phyloP scores from a whole-genome alignment of 1,140 invertebrate species.

The Aphidius ervi region DNA sequence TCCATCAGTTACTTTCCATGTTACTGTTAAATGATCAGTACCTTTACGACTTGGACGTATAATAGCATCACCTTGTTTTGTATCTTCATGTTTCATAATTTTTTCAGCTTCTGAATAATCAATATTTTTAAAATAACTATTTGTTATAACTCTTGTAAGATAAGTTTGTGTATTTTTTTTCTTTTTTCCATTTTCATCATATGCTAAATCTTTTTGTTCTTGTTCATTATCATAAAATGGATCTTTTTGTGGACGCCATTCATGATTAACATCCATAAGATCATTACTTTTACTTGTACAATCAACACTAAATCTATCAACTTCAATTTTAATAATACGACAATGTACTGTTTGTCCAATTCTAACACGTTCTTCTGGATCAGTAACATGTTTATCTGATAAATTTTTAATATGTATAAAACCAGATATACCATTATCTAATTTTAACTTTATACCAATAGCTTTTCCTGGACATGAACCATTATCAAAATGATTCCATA shows the following conservation, averaged over 20 bases:
- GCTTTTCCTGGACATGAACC: slow-evolving; percentile 93
- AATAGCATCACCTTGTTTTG: slow-evolving; percentile 96
- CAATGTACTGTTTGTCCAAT: slow-evolving; percentile 86
- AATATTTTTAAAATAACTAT: slow-evolving; percentile 97
- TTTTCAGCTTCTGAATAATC: slow-evolving; percentile 90
- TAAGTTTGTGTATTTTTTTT: slow-evolving; percentile 75
- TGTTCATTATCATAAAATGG: slow-evolving; percentile 86
- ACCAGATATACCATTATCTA: slow-evolving; percentile 93
- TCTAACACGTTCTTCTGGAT: slow-evolving; percentile 88
- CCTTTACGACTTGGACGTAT: slow-evolving; percentile 96
- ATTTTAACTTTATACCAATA: slow-evolving; percentile 79
- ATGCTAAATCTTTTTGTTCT: slow-evolving; percentile 76
- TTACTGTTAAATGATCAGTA: slow-evolving; percentile 91
- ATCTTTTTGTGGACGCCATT: slow-evolving; percentile 87
- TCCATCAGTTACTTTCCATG: slow-evolving; percentile 95
- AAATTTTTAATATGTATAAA: slow-evolving; percentile 95
- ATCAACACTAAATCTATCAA: slow-evolving; percentile 90
- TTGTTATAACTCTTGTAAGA: slow-evolving; percentile 94
- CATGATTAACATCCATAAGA: slow-evolving; percentile 83
- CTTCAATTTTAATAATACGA: slow-evolving; percentile 93
- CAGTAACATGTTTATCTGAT: slow-evolving; percentile 88
- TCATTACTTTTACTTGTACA: slow-evolving; percentile 93
- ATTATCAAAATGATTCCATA: slow-evolving; percentile 98
- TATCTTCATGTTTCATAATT: slow-evolving; percentile 67
- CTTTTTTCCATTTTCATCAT: slow-evolving; percentile 79